phyloP scores from a whole-genome alignment of 2,113 vertebrate species.

The Lynx canadensis region DNA sequence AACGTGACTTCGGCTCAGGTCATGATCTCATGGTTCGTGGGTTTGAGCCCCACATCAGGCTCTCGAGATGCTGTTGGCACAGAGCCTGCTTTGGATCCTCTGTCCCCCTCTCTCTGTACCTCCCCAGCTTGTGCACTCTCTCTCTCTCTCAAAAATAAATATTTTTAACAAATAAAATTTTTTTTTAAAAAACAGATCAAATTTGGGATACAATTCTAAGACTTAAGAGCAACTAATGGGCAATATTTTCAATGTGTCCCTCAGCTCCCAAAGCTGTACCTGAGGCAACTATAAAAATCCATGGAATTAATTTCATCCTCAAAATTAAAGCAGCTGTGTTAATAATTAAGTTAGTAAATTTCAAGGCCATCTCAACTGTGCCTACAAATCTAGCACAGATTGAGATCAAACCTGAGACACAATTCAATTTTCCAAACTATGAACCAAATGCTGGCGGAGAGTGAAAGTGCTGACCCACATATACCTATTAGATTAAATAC shows the following conservation, averaged over 20 bases:
- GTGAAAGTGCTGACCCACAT: conserved; percentile 6
- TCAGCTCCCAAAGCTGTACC: conserved; percentile 40
- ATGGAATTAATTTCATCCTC: conserved; percentile 76
- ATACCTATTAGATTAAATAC: background rate
- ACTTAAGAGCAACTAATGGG: conserved; percentile 44
- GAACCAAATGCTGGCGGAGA: conserved; percentile 19
- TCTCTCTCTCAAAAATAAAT: no score
- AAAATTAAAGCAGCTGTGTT: conserved; percentile 71
- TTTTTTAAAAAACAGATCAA: background rate
- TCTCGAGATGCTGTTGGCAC: no score
- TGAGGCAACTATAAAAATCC: conserved; percentile 70
- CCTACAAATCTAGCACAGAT: conserved; percentile 76
- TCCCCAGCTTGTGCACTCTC: no score
- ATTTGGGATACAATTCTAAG: conserved; percentile 45
- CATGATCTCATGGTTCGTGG: no score
- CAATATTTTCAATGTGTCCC: conserved; percentile 47
- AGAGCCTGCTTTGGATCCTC: no score
- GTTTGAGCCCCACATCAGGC: no score
- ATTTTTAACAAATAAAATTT: no score
- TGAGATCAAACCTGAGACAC: conserved; percentile 67
- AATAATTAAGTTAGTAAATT: conserved; percentile 80
- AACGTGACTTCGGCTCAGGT: no score
- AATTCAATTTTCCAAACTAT: conserved; percentile 60
- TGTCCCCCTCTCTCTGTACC: no score
- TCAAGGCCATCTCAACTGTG: conserved; percentile 75